phyloP scores from a whole-genome alignment of 1,140 invertebrate species.

The Aradophagus sp. region DNA sequence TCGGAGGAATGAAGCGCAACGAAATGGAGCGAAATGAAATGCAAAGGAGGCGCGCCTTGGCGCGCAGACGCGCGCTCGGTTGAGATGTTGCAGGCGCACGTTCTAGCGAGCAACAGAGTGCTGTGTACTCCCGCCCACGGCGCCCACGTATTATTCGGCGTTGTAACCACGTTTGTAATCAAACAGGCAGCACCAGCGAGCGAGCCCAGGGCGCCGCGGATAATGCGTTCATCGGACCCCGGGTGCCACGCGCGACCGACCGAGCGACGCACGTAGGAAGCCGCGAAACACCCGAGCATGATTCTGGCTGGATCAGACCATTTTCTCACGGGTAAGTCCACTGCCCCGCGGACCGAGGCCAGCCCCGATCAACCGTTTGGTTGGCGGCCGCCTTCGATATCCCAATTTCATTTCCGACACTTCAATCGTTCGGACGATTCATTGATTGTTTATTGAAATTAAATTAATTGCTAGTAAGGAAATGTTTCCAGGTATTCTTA shows the following conservation, averaged over 20 bases:
- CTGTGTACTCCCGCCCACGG: slow-evolving; percentile 71
- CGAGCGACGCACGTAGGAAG: slow-evolving; percentile 60
- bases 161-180: slow-evolving; percentile 69
- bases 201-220: slow-evolving; percentile 46
- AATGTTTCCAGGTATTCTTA: no score
- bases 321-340: slow-evolving; percentile 75
- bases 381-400: not conserved
- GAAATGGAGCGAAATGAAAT: no score
- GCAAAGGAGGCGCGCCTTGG: no score
- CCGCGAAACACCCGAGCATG: slow-evolving; percentile 65
- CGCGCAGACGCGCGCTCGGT: slow-evolving; percentile 58
- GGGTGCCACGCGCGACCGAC: slow-evolving; percentile 50
- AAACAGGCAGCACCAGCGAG: slow-evolving; percentile 58
- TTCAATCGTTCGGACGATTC: not conserved
- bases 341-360: slow-evolving; percentile 43
- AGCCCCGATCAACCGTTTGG: slow-evolving; percentile 11
- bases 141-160: slow-evolving; percentile 71
- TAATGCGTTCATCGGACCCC: slow-evolving; percentile 62
- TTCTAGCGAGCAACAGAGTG: slow-evolving; percentile 71
- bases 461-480: no score
- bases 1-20: no score
- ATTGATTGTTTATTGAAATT: no score
- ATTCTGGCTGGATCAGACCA: slow-evolving; percentile 75
- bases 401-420: not conserved
- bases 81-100: slow-evolving; percentile 64